Evolutionary conservation across 1,140 invertebrate species (phyloP).

Genomic region (Ceratina australensis): DNA sequence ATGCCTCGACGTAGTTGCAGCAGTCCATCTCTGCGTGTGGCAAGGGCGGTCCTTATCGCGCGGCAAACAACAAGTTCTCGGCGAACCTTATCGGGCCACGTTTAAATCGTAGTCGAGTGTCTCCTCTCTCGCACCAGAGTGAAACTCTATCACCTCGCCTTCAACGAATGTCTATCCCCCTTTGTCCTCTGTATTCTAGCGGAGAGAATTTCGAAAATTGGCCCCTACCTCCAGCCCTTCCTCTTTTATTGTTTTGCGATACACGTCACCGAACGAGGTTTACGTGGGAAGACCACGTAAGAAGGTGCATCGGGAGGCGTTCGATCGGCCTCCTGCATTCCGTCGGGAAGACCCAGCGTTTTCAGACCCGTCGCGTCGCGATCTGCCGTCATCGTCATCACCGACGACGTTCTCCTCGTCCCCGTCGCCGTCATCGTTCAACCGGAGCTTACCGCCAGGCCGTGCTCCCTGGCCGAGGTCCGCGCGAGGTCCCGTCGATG

Average conservation of each 20-base stretch:
- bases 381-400: slow-evolving; percentile 27
- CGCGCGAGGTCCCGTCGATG: slow-evolving; percentile 11
- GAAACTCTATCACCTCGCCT: not conserved
- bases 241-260: not conserved
- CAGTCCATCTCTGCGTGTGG: slow-evolving; percentile 76
- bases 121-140: not conserved
- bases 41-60: slow-evolving; percentile 34
- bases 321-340: slow-evolving; percentile 56
- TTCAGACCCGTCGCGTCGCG: slow-evolving; percentile 7
- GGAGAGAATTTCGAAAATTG: slow-evolving; percentile 25
- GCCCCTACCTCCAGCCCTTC: slow-evolving; percentile 1
- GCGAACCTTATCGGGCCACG: slow-evolving; percentile 14
- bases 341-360: slow-evolving; percentile 50
- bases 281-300: slow-evolving; percentile 39
- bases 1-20: slow-evolving; percentile 80
- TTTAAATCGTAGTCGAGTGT: not conserved
- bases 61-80: not conserved
- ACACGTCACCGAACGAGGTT: not conserved
- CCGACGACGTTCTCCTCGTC: slow-evolving; percentile 33
- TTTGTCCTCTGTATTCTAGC: not conserved
- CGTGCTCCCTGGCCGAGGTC: not conserved
- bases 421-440: slow-evolving; percentile 15
- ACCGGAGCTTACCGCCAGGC: not conserved
- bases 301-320: slow-evolving; percentile 50
- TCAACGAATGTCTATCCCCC: not conserved